phyloP scores from a whole-genome alignment of 2,113 vertebrate species.

The Aptenodytes forsteri region DNA sequence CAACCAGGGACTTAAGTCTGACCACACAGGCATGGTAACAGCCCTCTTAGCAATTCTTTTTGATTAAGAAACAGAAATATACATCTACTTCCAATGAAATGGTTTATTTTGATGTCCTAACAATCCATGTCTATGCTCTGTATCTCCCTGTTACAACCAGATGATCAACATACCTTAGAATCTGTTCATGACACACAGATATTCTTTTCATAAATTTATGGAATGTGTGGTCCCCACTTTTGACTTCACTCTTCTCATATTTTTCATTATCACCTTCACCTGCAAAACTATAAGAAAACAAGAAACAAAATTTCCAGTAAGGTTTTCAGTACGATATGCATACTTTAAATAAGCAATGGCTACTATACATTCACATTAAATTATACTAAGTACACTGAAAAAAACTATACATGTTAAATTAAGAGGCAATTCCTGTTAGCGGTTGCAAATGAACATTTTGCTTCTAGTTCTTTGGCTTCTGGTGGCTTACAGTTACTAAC shows the following conservation, averaged over 20 bases:
- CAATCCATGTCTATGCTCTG: background rate
- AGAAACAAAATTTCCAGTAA: background rate
- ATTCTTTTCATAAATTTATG: conserved; percentile 86
- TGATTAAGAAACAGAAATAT: background rate
- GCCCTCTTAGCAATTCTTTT: background rate
- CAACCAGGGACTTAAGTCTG: background rate
- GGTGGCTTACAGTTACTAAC: background rate
- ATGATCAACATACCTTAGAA: conserved; percentile 74
- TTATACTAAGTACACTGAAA: background rate
- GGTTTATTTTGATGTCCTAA: background rate
- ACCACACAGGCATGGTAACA: background rate
- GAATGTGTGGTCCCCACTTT: conserved; percentile 76
- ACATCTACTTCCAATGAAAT: background rate
- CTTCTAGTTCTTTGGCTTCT: background rate
- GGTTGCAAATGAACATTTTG: background rate
- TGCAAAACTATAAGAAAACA: conserved; percentile 46
- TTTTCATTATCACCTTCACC: conserved; percentile 65
- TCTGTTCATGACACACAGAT: conserved; percentile 80
- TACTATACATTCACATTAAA: background rate
- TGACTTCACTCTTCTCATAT: conserved; percentile 79
- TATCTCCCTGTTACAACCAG: background rate
- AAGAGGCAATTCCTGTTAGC: background rate
- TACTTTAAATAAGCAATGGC: background rate
- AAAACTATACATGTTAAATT: background rate
- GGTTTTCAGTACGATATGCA: background rate